Conservation (phyloP, 64 coral and sea anemone genomes). For the Actinia tenebrosa region DNA sequence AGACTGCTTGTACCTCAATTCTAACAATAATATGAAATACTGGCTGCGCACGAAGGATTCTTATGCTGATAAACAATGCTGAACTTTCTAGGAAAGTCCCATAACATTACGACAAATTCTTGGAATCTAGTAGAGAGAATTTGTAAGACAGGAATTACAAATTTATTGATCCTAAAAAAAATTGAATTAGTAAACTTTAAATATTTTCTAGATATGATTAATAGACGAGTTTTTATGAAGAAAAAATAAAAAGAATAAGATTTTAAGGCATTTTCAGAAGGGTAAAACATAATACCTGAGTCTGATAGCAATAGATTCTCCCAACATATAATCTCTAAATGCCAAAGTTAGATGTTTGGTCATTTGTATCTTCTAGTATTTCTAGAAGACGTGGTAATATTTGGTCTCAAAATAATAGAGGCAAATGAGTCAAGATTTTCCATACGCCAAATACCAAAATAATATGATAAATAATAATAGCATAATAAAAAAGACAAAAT, state of each 20-base stretch:
- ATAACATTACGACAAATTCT: slow-evolving; percentile 21
- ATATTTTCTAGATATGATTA: neutral
- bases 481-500: neutral
- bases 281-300: neutral
- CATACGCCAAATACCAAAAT: neutral
- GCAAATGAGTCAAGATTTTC: too few species aligned
- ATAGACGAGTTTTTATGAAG: neutral
- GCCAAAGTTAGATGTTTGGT: neutral
- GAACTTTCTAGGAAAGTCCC: slow-evolving; percentile 13
- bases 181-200: neutral
- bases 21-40: neutral
- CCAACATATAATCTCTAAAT: neutral
- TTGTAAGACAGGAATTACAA: neutral
- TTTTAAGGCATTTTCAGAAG: neutral
- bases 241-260: neutral
- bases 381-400: neutral
- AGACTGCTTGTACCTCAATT: neutral
- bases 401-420: neutral
- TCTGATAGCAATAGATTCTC: neutral
- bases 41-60: neutral
- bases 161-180: neutral
- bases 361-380: neutral
- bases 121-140: neutral
- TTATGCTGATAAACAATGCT: neutral
- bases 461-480: neutral